Conservation (phyloP, 2,888 invertebrate species). For the Nyleta sp. region DNA sequence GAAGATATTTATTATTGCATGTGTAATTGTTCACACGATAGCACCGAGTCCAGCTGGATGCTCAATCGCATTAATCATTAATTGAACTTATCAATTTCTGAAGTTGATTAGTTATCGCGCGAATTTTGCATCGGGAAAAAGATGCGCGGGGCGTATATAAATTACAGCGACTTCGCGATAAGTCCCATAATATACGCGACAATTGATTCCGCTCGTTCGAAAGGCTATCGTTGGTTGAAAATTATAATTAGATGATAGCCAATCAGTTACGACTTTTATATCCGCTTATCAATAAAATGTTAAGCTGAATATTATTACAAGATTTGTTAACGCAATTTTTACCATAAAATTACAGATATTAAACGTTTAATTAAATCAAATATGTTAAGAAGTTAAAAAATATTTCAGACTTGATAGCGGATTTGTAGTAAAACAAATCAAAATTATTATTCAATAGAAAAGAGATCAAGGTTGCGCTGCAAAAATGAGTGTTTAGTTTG, state of each 20-base stretch:
- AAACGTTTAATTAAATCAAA: too few species aligned
- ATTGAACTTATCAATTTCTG: conserved; percentile 22
- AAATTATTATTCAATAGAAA: too few species aligned
- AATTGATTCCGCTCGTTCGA: conserved; percentile 16
- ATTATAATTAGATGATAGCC: conserved; percentile 11
- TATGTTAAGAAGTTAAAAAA: too few species aligned
- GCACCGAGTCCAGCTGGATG: conserved; percentile 4
- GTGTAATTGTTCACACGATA: conserved; percentile 16
- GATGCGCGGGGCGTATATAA: conserved; percentile 3
- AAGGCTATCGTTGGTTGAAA: conserved; percentile 15
- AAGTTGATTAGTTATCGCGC: conserved; percentile 22
- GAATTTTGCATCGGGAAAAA: conserved; percentile 12
- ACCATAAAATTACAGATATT: too few species aligned
- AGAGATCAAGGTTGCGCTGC: too few species aligned
- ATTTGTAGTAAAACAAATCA: too few species aligned
- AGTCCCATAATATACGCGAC: conserved; percentile 13
- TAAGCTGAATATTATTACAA: too few species aligned
- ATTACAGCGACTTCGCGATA: conserved; percentile 15
- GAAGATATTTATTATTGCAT: conserved; percentile 34
- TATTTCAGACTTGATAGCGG: too few species aligned
- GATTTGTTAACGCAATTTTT: too few species aligned
- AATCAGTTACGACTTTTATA: background rate
- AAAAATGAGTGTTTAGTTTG: too few species aligned
- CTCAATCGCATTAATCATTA: conserved; percentile 21
- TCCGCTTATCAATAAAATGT: background rate